phyloP scores from a whole-genome alignment of 2,888 invertebrate genomes.

The Euphydryas editha region DNA sequence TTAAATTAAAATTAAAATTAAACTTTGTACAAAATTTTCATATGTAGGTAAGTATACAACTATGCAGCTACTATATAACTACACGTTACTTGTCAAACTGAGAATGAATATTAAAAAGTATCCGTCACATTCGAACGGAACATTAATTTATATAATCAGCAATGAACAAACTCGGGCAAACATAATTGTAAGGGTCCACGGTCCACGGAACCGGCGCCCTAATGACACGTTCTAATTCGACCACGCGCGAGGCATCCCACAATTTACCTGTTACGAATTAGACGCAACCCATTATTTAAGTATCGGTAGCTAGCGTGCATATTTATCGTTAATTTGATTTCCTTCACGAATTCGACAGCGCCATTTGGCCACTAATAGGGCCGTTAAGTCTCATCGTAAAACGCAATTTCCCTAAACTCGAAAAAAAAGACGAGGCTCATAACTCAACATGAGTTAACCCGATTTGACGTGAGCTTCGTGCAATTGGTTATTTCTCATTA shows the following conservation, averaged over 20 bases:
- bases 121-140: conserved; percentile 49
- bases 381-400: conserved; percentile 63
- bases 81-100: conserved; percentile 2
- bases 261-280: conserved; percentile 79
- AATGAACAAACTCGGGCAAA: conserved; percentile 71
- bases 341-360: conserved; percentile 69
- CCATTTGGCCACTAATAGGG: conserved; percentile 77
- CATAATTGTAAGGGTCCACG: conserved; percentile 53
- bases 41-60: background rate
- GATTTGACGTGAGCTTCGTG: conserved; percentile 77
- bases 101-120: conserved; percentile 26
- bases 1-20: no score
- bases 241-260: conserved; percentile 72
- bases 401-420: conserved; percentile 65
- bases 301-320: conserved; percentile 78
- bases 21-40: background rate
- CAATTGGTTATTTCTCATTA: conserved; percentile 78
- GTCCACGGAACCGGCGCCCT: conserved; percentile 44
- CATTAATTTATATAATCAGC: conserved; percentile 68
- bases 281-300: conserved; percentile 77
- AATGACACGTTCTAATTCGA: conserved; percentile 67
- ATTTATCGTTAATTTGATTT: conserved; percentile 80
- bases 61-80: background rate
- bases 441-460: conserved; percentile 66
- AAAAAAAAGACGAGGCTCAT: conserved; percentile 58